Evolutionary conservation across 2,113 vertebrate genomes (phyloP).

Genomic region (Platichthys flesus): DNA sequence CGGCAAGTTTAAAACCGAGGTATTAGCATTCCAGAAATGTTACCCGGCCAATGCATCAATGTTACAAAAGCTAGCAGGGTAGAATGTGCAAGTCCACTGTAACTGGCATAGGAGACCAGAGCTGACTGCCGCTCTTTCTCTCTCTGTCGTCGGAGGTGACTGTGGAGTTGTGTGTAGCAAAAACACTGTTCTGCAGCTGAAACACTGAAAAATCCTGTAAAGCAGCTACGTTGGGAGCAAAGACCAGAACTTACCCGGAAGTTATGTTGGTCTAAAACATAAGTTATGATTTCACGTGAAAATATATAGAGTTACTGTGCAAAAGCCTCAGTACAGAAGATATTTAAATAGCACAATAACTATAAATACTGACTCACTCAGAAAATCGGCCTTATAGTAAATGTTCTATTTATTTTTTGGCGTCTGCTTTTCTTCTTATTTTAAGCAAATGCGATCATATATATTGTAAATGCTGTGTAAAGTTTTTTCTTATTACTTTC

Average conservation of each 20-base stretch:
- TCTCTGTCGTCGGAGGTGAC: constrained; percentile 41
- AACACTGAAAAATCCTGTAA: constrained; percentile 76
- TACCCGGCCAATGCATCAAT: constrained; percentile 73
- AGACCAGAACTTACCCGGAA: constrained; percentile 32
- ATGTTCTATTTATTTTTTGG: constrained; percentile 41
- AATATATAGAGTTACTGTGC: constrained; percentile 4
- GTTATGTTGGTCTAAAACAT: neutral
- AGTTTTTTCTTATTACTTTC: constrained; percentile 3
- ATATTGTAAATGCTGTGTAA: constrained; percentile 43
- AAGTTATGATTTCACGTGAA: constrained; percentile 19
- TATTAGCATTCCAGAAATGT: constrained; percentile 78
- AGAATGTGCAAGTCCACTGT: constrained; percentile 58
- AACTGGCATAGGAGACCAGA: constrained; percentile 53
- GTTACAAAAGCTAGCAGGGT: constrained; percentile 67
- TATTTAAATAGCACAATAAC: constrained; percentile 53
- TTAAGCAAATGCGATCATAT: constrained; percentile 7
- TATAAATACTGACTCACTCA: constrained; percentile 25
- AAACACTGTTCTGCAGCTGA: constrained; percentile 86
- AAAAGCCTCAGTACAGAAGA: neutral
- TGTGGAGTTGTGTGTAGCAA: constrained; percentile 83
- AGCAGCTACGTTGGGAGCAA: constrained; percentile 80
- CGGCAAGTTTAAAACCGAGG: constrained; percentile 48
- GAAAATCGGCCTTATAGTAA: constrained; percentile 38
- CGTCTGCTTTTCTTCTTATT: constrained; percentile 18
- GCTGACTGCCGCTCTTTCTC: constrained; percentile 52